Evolutionary conservation across 2,113 vertebrate genomes (phyloP).

Genomic region (Tragulus kanchil): DNA sequence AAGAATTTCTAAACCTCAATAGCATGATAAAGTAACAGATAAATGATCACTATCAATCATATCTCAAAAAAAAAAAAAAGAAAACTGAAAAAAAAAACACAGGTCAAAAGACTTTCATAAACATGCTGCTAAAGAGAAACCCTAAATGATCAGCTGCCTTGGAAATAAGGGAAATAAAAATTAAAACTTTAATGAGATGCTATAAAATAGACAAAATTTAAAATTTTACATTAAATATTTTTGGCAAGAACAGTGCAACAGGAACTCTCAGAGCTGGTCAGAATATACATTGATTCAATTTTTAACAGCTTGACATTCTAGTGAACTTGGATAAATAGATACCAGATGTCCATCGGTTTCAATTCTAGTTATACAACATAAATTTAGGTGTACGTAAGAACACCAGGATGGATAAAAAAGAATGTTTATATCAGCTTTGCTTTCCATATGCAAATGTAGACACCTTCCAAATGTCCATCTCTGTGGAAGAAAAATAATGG

Average conservation of each 20-base stretch:
- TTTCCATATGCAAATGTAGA: background rate
- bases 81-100: background rate
- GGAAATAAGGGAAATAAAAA: background rate
- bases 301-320: background rate
- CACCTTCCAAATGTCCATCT: background rate
- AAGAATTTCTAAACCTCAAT: background rate
- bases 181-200: background rate
- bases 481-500: background rate
- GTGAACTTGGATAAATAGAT: background rate
- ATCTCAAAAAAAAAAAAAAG: background rate
- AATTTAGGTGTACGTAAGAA: background rate
- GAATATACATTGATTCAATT: background rate
- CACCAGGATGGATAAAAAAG: background rate
- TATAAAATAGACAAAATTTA: background rate
- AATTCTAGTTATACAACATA: background rate
- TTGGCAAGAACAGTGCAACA: background rate
- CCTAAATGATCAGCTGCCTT: background rate
- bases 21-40: background rate
- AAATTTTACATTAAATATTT: background rate
- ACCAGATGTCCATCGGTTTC: background rate
- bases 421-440: background rate
- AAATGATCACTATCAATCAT: background rate
- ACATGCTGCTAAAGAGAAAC: background rate
- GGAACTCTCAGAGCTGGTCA: background rate
- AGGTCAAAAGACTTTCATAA: background rate